Percentiles rank a stretch among this genome's conserved stretches.
Conservation (phyloP, 1,140 invertebrate genomes). For the Helicoverpa zea region DNA sequence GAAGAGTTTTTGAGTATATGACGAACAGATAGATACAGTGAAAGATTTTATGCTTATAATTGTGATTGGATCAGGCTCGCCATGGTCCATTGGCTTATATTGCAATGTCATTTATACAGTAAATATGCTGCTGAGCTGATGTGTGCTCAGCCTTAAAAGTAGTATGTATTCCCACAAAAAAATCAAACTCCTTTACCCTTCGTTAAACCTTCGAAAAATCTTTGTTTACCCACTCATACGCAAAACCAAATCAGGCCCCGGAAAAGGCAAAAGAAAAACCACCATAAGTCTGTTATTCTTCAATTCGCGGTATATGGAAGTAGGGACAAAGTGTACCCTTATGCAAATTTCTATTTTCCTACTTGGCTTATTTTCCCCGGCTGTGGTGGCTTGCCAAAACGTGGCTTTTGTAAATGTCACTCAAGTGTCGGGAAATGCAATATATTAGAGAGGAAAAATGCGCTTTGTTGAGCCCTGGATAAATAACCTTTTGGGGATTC, state of each 20-base stretch:
- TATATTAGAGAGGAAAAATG: constrained; percentile 1
- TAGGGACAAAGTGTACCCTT: constrained; percentile 4
- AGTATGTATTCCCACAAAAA: background rate
- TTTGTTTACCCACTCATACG: constrained; percentile 3
- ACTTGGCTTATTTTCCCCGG: background rate
- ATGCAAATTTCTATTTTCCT: constrained; percentile 4
- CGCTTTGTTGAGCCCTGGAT: background rate
- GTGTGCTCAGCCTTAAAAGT: too few relatives aligned
- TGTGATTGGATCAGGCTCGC: too few relatives aligned
- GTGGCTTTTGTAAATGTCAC: constrained; percentile 6
- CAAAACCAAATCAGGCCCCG: background rate
- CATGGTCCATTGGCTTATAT: too few relatives aligned
- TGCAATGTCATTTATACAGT: too few relatives aligned
- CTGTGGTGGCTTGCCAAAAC: constrained; percentile 1
- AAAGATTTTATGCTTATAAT: too few relatives aligned
- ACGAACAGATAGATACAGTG: too few relatives aligned
- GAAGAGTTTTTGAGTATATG: too few relatives aligned
- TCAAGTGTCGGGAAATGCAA: constrained; percentile 17
- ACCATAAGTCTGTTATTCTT: constrained; percentile 7
- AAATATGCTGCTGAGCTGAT: too few relatives aligned
- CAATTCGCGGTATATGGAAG: constrained; percentile 15
- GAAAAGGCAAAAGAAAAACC: background rate
- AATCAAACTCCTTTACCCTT: background rate
- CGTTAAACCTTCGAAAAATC: background rate
- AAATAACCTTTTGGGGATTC: background rate